Base-by-base conservation (phyloP, 2,113 vertebrate genomes). In the Steatornis caripensis region DNA sequence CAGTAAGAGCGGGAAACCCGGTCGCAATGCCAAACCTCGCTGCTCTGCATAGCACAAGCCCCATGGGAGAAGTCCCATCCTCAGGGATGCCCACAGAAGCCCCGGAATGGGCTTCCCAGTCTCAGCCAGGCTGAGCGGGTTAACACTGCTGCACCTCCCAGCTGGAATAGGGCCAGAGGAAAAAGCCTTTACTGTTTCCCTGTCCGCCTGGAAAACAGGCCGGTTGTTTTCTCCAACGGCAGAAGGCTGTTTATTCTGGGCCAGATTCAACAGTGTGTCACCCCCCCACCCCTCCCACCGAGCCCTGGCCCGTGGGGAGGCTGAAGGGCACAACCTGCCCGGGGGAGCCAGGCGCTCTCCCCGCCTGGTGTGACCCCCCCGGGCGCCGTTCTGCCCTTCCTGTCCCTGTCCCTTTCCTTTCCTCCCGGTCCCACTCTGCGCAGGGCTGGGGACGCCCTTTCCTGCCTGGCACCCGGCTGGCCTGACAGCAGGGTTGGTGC, bases 211-310 rank as follows among this genome's bases (percentile, higher is more conserved):
- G 94, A 97, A 97, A 95, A 81, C 54, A 86, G 77, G 70, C 86
- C 6, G 65, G 80, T 84, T 96, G 79, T 88, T 95, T 84, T 91
- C 94, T 91, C 69, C 62, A 91, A 96, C 2, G 4, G 87, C 95
- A 94, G 22, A 54, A 70, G 21, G 64, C 66, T 98, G 94, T 96
- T 97, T 97, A n/a, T 97, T 46, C 96, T 95, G 96, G 96, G 93
- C 61, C 86, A 61, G 34, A 14, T 90, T 89, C 96, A 95, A 80
- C 6, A 12, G 32, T 2, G 0, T 6, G 2, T n/a, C 26, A 12
- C 58, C 15, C 20, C 43, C 30, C 43, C 34, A n/a, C n/a, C 14
- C 19, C 32, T 57, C 75, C 0, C n/a, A n/a, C n/a, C n/a, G 0
- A 64, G 21, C 55, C 24, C 18, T 15, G 5, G 29, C 78, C 87